Conservation (phyloP, 2,888 invertebrate species). For the Eristalis tenax region DNA sequence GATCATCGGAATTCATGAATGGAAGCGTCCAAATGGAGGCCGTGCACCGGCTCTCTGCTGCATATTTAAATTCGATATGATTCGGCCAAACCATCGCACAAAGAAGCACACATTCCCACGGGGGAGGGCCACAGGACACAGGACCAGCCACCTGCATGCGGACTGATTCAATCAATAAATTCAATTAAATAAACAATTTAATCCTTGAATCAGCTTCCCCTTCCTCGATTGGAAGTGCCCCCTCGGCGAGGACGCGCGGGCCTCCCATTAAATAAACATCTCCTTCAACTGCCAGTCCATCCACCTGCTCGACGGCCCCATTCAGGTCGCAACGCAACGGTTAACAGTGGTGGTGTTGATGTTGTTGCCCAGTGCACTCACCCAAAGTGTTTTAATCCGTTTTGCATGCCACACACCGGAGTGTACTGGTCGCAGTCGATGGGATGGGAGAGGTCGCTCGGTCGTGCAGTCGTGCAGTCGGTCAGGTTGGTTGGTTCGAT, state of each 20-base stretch:
- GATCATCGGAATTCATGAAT: too few species aligned
- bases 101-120: background rate
- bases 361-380: background rate
- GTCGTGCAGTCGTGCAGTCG: background rate
- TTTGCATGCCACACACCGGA: slow-evolving; percentile 20
- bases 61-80: slow-evolving; percentile 7
- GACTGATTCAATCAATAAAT: slow-evolving; percentile 32
- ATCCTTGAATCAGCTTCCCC: slow-evolving; percentile 23
- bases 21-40: background rate
- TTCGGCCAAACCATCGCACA: background rate
- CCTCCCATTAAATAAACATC: slow-evolving; percentile 22
- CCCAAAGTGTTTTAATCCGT: slow-evolving; percentile 33
- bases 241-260: background rate
- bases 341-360: background rate
- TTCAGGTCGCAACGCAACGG: background rate
- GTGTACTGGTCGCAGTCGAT: background rate
- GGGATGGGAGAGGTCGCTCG: background rate
- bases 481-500: background rate
- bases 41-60: background rate
- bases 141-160: background rate
- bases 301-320: background rate
- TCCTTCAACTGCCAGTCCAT: background rate
- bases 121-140: background rate
- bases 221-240: background rate
- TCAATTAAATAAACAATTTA: slow-evolving; percentile 52